Conservation (phyloP, 1,140 invertebrate species). For the Procambarus virginalis region DNA sequence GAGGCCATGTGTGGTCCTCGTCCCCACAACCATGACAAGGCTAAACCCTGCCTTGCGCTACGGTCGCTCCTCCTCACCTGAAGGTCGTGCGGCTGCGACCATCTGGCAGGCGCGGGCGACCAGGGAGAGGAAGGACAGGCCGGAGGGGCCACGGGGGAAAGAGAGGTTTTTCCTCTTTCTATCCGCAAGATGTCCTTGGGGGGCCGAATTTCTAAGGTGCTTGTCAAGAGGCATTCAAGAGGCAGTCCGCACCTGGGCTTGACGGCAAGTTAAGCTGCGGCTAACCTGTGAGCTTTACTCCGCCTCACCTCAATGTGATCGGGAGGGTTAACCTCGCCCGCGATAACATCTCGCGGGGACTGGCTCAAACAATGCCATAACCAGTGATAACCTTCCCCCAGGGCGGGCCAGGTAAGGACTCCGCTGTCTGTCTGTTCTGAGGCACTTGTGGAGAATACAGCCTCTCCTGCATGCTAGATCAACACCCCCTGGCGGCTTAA, state of each 20-base stretch:
- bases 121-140: not conserved
- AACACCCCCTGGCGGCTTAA: not conserved
- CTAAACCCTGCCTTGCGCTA: not conserved
- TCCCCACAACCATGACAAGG: not conserved
- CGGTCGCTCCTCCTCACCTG: not conserved
- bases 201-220: not conserved
- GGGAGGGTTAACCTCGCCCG: not conserved
- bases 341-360: not conserved
- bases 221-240: not conserved
- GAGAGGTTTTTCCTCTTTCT: not conserved
- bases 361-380: not conserved
- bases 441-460: no score
- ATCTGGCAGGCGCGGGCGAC: not conserved
- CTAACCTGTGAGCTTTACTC: not conserved
- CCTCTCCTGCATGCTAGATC: not conserved
- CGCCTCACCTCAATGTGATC: not conserved
- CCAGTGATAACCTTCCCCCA: not conserved
- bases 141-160: no score
- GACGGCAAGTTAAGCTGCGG: not conserved
- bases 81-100: not conserved
- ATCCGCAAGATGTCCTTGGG: not conserved
- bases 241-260: not conserved
- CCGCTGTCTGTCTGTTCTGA: no score
- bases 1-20: not conserved
- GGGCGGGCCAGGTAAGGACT: no score